These are phyloP conservation scores for Uloborus plumipes DNA, from an alignment of 2,888 invertebrate species.

Conservation along the genomic window DNA sequence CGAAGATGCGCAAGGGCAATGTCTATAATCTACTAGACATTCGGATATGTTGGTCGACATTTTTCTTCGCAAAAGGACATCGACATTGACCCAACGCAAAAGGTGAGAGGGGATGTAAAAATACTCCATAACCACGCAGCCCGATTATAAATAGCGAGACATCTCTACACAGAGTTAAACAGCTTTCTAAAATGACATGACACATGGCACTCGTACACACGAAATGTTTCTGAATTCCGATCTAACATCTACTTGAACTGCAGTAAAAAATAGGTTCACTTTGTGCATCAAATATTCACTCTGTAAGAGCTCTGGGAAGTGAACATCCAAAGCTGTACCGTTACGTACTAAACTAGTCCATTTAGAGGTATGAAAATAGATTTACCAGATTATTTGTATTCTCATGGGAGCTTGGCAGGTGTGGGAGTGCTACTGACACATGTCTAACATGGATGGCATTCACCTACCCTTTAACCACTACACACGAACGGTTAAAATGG, in stretches of 20 bases:
- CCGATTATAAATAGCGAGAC: constrained; percentile 21
- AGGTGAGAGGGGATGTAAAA: constrained; percentile 12
- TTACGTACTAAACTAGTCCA: constrained; percentile 59
- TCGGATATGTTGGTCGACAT: constrained; percentile 42
- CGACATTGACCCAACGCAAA: constrained; percentile 17
- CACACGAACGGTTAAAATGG: constrained; percentile 26
- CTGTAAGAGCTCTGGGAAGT: constrained; percentile 45
- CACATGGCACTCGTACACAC: constrained; percentile 11
- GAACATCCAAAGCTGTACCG: constrained; percentile 62
- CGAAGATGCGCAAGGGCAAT: constrained; percentile 13
- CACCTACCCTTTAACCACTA: constrained; percentile 60
- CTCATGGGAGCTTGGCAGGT: constrained; percentile 64
- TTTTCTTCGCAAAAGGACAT: constrained; percentile 23
- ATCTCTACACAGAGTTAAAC: constrained; percentile 39
- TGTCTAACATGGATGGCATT: constrained; percentile 62
- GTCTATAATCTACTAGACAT: constrained; percentile 38
- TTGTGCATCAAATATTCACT: constrained; percentile 55
- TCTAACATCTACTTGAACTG: constrained; percentile 53
- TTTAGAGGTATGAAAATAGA: constrained; percentile 65
- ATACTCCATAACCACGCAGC: constrained; percentile 22
- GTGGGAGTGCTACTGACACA: constrained; percentile 63
- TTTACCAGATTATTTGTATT: constrained; percentile 58
- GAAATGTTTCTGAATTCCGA: constrained; percentile 38
- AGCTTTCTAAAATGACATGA: constrained; percentile 45
- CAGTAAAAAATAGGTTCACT: constrained; percentile 63